phyloP scores from a whole-genome alignment of 1,140 invertebrate genomes.

The Gonioctena quinquepunctata region DNA sequence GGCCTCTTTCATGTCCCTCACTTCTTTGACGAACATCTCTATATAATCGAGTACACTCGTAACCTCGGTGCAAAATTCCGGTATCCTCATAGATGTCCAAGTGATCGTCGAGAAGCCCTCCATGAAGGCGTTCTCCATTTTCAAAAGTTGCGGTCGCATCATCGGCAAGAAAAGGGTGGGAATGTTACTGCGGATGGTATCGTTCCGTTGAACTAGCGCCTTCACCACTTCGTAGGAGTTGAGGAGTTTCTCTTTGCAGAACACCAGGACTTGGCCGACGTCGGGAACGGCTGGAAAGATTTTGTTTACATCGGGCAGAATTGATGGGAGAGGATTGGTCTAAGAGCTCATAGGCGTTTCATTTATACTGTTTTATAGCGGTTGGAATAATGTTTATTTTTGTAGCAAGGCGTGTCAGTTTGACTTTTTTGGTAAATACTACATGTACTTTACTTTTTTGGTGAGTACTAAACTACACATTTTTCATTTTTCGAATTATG shows the following conservation, averaged over 20 bases:
- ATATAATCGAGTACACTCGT: slow-evolving; percentile 64
- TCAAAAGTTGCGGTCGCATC: slow-evolving; percentile 68
- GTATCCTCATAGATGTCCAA: slow-evolving; percentile 78
- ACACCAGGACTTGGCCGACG: slow-evolving; percentile 67
- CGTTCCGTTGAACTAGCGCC: slow-evolving; percentile 63
- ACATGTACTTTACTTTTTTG: too few species aligned
- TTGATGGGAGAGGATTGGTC: too few species aligned
- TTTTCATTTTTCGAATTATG: too few species aligned
- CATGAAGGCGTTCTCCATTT: slow-evolving; percentile 71
- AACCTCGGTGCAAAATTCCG: slow-evolving; percentile 66
- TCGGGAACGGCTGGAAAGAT: slow-evolving; percentile 62
- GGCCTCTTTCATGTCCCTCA: slow-evolving; percentile 73
- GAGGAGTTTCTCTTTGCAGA: slow-evolving; percentile 69
- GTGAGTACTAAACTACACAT: too few species aligned
- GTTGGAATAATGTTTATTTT: too few species aligned
- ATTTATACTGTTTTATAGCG: too few species aligned
- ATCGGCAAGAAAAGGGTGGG: slow-evolving; percentile 69
- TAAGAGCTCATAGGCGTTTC: too few species aligned
- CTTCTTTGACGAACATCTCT: slow-evolving; percentile 71
- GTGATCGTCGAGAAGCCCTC: slow-evolving; percentile 77
- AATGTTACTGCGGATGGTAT: slow-evolving; percentile 61
- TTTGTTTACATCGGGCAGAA: background rate
- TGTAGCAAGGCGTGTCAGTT: too few species aligned
- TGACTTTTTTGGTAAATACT: too few species aligned
- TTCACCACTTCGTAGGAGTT: slow-evolving; percentile 63